Evolutionary conservation across 2,888 invertebrate genomes (phyloP).

Genomic region (Cryptophagus acutangulus): DNA sequence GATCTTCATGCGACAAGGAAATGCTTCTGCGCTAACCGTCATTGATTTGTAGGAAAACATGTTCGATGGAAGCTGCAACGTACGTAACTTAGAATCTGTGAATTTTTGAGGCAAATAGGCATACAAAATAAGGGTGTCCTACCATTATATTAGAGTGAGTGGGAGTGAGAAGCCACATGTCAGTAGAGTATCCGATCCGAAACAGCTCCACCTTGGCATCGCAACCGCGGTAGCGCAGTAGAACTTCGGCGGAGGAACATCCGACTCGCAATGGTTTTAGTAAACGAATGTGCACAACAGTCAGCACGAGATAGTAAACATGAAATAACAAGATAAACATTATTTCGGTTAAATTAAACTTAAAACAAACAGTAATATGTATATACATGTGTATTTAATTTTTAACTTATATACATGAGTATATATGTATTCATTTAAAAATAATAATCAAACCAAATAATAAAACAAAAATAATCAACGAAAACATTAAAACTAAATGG

Average conservation of each 20-base stretch:
- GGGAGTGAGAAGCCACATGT: conserved; percentile 32
- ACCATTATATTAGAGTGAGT: too few species aligned
- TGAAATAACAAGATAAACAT: too few species aligned
- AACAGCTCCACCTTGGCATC: conserved; percentile 35
- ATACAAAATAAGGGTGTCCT: too few species aligned
- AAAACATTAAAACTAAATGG: conserved; percentile 31
- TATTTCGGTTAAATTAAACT: too few species aligned
- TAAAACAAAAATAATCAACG: conserved; percentile 12
- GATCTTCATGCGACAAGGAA: conserved; percentile 41
- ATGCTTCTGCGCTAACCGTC: conserved; percentile 44
- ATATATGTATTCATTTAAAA: conserved; percentile 40
- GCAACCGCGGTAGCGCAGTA: conserved; percentile 46
- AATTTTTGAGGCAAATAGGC: conserved; percentile 18
- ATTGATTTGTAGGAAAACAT: conserved; percentile 44
- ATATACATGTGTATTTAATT: conserved; percentile 46
- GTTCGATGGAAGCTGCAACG: conserved; percentile 37
- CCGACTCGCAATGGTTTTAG: conserved; percentile 44
- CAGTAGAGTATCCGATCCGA: conserved; percentile 38
- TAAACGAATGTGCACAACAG: conserved; percentile 47
- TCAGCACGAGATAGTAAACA: conserved; percentile 46
- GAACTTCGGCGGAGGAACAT: conserved; percentile 41
- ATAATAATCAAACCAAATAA: conserved; percentile 28
- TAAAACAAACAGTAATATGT: conserved; percentile 40
- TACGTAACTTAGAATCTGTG: conserved; percentile 26
- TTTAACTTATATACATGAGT: conserved; percentile 38